Evolutionary conservation across 2,113 vertebrate species (phyloP).

Genomic region (Pogona vitticeps): DNA sequence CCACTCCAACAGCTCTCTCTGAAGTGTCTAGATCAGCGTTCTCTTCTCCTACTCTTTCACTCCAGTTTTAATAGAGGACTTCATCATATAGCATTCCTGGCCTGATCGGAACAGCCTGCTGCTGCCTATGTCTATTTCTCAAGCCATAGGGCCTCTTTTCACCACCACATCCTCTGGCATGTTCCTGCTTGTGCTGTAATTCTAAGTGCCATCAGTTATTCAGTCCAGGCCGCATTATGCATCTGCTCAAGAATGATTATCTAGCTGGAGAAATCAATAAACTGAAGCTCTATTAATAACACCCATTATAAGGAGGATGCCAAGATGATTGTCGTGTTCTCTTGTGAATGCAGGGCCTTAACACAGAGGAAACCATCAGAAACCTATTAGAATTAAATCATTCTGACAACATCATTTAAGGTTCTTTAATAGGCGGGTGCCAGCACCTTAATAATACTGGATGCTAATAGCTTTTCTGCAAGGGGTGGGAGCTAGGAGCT

Average conservation of each 20-base stretch:
- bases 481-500: too few relatives aligned
- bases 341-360: conserved; percentile 37
- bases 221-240: conserved; percentile 52
- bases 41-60: not conserved
- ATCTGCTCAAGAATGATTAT: conserved; percentile 60
- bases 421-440: conserved; percentile 28
- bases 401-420: conserved; percentile 46
- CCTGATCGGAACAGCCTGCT: conserved; percentile 37
- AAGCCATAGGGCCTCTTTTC: conserved; percentile 20
- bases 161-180: conserved; percentile 22
- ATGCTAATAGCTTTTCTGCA: conserved; percentile 31
- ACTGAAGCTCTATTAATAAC: conserved; percentile 64
- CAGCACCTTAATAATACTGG: conserved; percentile 45
- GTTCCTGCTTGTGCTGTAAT: conserved; percentile 45
- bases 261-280: conserved; percentile 66
- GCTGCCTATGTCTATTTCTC: conserved; percentile 47
- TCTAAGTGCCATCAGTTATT: conserved; percentile 52
- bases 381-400: conserved; percentile 58
- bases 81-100: conserved; percentile 55
- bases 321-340: conserved; percentile 54
- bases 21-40: not conserved
- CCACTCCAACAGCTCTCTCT: not conserved
- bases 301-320: conserved; percentile 40
- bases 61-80: conserved; percentile 59
- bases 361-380: conserved; percentile 45